Conservation (phyloP, 2,888 invertebrate species). For the Drosophila ustulata region DNA sequence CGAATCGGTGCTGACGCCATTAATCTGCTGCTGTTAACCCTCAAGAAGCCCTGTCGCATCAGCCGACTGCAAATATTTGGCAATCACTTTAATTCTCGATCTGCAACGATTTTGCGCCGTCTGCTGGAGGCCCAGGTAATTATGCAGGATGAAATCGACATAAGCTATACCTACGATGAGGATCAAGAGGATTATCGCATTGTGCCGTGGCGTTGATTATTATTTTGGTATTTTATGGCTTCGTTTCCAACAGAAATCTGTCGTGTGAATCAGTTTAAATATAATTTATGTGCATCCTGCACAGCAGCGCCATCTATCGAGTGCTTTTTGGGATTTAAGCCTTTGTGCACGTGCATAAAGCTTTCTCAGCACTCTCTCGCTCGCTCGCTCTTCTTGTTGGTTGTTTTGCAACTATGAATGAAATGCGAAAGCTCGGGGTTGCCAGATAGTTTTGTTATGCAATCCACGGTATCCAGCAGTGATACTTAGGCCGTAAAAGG, state of each 20-base stretch:
- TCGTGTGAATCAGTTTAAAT: background rate
- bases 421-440: conserved; percentile 42
- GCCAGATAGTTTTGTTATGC: conserved; percentile 60
- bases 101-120: conserved; percentile 72
- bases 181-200: conserved; percentile 70
- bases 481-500: background rate
- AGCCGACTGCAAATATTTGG: conserved; percentile 73
- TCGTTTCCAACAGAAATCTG: background rate
- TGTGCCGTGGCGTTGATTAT: conserved; percentile 67
- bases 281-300: background rate
- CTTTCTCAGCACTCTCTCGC: conserved; percentile 13
- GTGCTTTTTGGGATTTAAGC: conserved; percentile 38
- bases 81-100: conserved; percentile 71
- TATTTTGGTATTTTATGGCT: background rate
- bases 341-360: conserved; percentile 42
- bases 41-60: conserved; percentile 78
- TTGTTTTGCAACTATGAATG: conserved; percentile 60
- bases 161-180: conserved; percentile 73
- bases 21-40: conserved; percentile 69
- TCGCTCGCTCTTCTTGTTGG: conserved; percentile 20
- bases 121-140: conserved; percentile 73
- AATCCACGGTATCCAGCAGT: conserved; percentile 18
- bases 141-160: conserved; percentile 64
- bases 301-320: conserved; percentile 40
- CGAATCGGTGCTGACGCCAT: conserved; percentile 68